Evolutionary conservation across 2,797 vertebrate genomes (phyloP), one percentile per base, ranked within the genome.

Genomic region (Labeo calbasu): DNA sequence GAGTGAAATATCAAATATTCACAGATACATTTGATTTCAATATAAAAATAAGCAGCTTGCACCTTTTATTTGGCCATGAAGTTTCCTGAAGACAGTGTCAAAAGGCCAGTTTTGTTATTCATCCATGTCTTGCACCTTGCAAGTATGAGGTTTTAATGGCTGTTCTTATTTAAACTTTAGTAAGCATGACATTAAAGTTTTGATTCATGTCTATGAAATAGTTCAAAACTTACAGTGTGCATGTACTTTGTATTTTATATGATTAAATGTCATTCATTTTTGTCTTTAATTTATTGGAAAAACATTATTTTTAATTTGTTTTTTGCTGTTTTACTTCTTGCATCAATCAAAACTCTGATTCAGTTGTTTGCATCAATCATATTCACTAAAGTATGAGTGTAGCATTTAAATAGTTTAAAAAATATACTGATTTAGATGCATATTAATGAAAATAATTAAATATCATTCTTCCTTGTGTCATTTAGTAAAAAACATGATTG

Each of bases 1-100:
- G 69, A 46, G 68, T 2, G 55, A 66, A 80, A 51, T 32, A 66
- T 71, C 0, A 40, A 86, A 77, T 81, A 80, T 86, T 77, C 69
- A 53, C 50, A 46, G 72, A 32, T 59, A 65, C 69, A 75, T 81
- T 79, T 48, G 21, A 25, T 25, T 25, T 12, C 68, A 46, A 12
- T 43, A 46, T 59, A 14, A 77, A 46, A 19, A 59, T 61, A 61
- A 61, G 36, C 75, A 43, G 53, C 73, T 32, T 28, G 17, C 71
- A 36, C 25, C 28, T 36, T 53, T 55, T 21, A 36, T 57, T 36
- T 55, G 11, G 72, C 28, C 17, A n/a, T 75, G 57, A 9, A 0
- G 6, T 75, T 51, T 28, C 69, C 14, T 25, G 23, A 25, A 71
- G 46, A 46, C 43, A 14, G 3, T 32, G 4, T 17, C 23, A 51